phyloP scores from a whole-genome alignment of 2,888 invertebrate species.

The Buathra laborator region DNA sequence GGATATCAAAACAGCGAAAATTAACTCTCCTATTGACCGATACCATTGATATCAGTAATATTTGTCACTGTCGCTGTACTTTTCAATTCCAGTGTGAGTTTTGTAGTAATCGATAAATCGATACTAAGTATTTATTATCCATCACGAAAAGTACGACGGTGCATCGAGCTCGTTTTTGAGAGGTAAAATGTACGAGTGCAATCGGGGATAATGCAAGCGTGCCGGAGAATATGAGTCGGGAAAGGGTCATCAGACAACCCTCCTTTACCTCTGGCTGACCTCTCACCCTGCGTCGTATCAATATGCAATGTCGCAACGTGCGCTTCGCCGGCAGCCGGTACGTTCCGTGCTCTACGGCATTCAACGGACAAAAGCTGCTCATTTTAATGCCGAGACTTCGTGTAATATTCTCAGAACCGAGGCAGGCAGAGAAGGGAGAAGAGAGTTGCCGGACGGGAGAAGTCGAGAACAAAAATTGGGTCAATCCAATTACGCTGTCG shows the following conservation, averaged over 20 bases:
- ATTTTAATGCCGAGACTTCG: slow-evolving; percentile 71
- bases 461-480: slow-evolving; percentile 73
- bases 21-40: not conserved
- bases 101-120: not conserved
- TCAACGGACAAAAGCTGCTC: slow-evolving; percentile 54
- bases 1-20: slow-evolving; percentile 1
- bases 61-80: not conserved
- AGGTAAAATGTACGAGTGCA: slow-evolving; percentile 22
- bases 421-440: slow-evolving; percentile 25
- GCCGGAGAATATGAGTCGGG: slow-evolving; percentile 8
- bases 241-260: slow-evolving; percentile 14
- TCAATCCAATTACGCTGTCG: slow-evolving; percentile 73
- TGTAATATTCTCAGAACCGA: slow-evolving; percentile 66
- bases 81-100: not conserved
- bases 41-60: too few species aligned
- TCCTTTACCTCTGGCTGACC: slow-evolving; percentile 1
- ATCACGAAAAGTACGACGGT: slow-evolving; percentile 7
- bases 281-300: slow-evolving; percentile 31
- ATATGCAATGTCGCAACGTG: slow-evolving; percentile 50
- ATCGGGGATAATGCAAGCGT: slow-evolving; percentile 16
- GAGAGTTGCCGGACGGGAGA: slow-evolving; percentile 57
- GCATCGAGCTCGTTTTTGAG: slow-evolving; percentile 25
- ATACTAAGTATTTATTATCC: not conserved
- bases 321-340: slow-evolving; percentile 11
- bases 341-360: not conserved